These are phyloP conservation scores for Dastarcus helophoroides DNA, from an alignment of 2,888 invertebrate genomes.

Conservation along the genomic window DNA sequence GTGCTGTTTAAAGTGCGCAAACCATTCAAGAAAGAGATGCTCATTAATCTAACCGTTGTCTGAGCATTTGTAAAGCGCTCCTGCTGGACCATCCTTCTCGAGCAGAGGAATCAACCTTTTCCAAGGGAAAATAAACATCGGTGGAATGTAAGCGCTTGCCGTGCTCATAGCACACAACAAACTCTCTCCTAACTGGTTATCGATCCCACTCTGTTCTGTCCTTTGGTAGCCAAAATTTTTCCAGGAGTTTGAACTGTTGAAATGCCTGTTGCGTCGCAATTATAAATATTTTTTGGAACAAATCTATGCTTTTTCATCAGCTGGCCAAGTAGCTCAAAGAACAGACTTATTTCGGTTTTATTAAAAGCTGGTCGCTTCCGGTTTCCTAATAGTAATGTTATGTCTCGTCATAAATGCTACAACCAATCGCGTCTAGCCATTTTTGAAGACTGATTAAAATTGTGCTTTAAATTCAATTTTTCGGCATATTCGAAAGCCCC, in stretches of 20 bases:
- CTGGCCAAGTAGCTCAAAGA: constrained; percentile 9
- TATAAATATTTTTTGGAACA: constrained; percentile 15
- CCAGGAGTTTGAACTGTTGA: constrained; percentile 31
- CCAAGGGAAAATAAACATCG: constrained; percentile 24
- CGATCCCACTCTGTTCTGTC: constrained; percentile 31
- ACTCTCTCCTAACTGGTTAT: constrained; percentile 25
- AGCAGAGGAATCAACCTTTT: constrained; percentile 32
- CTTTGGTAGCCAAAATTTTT: constrained; percentile 30
- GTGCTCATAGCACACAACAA: constrained; percentile 22
- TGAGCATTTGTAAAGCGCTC: constrained; percentile 24
- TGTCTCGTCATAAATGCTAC: no score
- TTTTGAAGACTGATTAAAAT: no score
- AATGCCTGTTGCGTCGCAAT: constrained; percentile 35
- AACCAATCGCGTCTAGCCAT: no score
- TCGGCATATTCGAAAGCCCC: no score
- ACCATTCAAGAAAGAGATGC: constrained; percentile 18
- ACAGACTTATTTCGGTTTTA: constrained; percentile 10
- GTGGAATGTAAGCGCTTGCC: constrained; percentile 21
- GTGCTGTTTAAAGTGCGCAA: constrained; percentile 16
- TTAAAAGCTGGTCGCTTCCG: constrained; percentile 14
- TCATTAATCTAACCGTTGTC: constrained; percentile 21
- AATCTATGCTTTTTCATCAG: constrained; percentile 12
- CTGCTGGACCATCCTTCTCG: constrained; percentile 31
- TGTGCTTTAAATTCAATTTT: no score
- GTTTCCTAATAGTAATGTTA: constrained; percentile 11